phyloP scores from a whole-genome alignment of 2,797 vertebrate species.

The Galago senegalensis region DNA sequence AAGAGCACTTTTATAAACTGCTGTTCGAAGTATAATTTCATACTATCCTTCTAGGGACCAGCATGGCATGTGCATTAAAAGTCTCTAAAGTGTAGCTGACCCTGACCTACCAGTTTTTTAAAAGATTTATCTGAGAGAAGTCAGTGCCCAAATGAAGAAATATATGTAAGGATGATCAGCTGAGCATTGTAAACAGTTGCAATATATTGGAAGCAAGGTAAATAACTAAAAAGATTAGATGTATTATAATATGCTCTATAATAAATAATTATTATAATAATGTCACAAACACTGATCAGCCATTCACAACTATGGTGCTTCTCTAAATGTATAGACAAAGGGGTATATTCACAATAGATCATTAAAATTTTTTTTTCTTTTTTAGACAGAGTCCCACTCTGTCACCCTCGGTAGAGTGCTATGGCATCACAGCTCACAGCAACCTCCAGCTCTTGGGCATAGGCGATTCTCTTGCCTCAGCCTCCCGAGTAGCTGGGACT shows the following conservation, averaged over 20 bases:
- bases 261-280: too few species aligned
- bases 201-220: neutral
- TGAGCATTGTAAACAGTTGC: neutral
- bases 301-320: neutral
- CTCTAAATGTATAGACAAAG: neutral
- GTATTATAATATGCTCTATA: neutral
- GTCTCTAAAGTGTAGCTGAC: neutral
- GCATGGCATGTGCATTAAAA: neutral
- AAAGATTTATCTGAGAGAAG: constrained; percentile 43
- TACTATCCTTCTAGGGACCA: neutral
- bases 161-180: neutral
- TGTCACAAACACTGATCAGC: neutral
- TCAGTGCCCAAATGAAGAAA: neutral
- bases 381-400: too few species aligned
- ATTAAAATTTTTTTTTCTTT: neutral
- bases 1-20: constrained; percentile 41
- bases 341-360: neutral
- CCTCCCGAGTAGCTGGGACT: too few species aligned
- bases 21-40: neutral
- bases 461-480: too few species aligned
- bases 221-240: neutral
- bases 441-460: too few species aligned
- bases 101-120: neutral
- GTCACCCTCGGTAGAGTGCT: too few species aligned
- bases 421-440: too few species aligned